Evolutionary conservation across 2,113 vertebrate genomes (phyloP), one percentile per base, ranked within the genome.

Genomic region (Dipodomys ordii): DNA sequence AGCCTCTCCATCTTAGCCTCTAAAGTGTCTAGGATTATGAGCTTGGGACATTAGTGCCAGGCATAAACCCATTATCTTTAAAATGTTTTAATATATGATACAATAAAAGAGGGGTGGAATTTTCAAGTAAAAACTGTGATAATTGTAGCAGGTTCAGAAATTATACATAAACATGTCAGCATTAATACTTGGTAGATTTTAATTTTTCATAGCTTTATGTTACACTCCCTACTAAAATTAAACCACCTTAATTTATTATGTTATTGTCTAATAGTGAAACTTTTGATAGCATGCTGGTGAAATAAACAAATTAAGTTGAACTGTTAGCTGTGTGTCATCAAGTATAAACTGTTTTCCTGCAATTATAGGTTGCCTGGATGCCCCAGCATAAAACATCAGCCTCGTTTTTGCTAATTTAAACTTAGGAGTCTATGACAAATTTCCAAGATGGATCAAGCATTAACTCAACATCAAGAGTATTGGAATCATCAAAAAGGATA

Each of bases 241-340:
- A 94, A 83, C 35, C 83, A 44, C 10, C 25, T 90, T 79, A 35
- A 88, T 83, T 90, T 79, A 35, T 86, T 83, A 83, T 44, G 30
- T 72, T 93, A 85, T 25, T 65, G 9, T 79, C 83, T 85, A 91
- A 74, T 65, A 95, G 92, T 22, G 53, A 87, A 92, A 83, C 39
- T 83, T 89, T 49, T 88, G 60, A 64, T 28, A 76, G 60, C 83
- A 11, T 74, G 39, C 35, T 92, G 79, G 76, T 28, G 27, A 94
- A 67, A 69, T 62, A 84, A 96, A 90, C 76, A 83, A 94, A 92
- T 83, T 67, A 87, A 87, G 57, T 8, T 90, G 86, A 89, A 87
- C 62, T 84, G 89, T 84, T 78, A 84, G 46, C 62, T 91, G 15
- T 72, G 10, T 78, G 18, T 28, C 79, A 92, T 71, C 65, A 91